Evolutionary conservation across 2,888 invertebrate species (phyloP), one percentile per base, ranked within the genome.

Genomic region (Uropetala carovei): DNA sequence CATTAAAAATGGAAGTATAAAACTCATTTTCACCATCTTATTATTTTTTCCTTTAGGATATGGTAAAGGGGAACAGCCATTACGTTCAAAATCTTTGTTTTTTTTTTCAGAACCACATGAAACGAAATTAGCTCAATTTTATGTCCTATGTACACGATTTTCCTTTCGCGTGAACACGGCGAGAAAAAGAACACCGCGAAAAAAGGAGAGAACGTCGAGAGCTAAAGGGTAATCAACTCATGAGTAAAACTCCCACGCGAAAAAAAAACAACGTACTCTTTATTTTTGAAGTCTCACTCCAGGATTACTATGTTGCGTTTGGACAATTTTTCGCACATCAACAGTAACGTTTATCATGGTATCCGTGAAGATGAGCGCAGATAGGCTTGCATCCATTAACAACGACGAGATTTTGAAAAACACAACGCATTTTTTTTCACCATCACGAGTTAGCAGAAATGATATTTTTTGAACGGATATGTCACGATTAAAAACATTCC

Each of bases 1-100:
- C 27, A 43, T 89, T 89, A 89, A 89, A 89, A 89, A 89, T 64
- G 30, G 60, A 89, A 89, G 89, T 89, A 89, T 27, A 89, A 89
- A 89, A 89, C 60, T 60, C 75, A 75, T 75, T 27, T 75, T 75
- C 75, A 27, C 43, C 43, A 18, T 89, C 89, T 89, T 57, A 57
- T n/a, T 83, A n/a, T 64, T 75, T 89, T 89, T 58, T 89, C 89
- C 30, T 43, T 64, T 16, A 89, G 43, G 30, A 64, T 89, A n/a
- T 64, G 60, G 13, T 64, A n/a, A 64, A 68, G 43, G 89, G 89
- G 43, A 89, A 89, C 89, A 68, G 89, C 89, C 89, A 89, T 27
- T 43, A 7, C 3, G 11, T n/a, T 22, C 22, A 22, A 1, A 27
- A 13, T 27, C 75, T 11, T 75, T 75, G 22, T 27, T 75, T 9